Evolutionary conservation across 2,888 invertebrate genomes (phyloP).

Genomic region (Spicauda simplicius): DNA sequence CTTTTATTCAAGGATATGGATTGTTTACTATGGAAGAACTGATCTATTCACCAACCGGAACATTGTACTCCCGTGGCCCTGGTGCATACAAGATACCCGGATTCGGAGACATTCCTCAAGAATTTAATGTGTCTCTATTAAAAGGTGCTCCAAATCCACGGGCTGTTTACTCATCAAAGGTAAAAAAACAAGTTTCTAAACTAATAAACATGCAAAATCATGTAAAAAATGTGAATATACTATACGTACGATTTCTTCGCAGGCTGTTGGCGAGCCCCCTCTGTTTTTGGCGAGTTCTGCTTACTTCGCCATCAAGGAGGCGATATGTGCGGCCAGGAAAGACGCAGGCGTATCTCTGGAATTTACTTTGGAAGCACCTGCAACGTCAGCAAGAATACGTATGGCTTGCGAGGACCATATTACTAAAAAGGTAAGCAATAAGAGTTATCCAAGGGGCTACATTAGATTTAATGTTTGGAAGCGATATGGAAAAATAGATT

Average conservation of each 20-base stretch:
- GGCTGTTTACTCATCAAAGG: conserved; percentile 98
- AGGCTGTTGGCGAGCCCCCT: conserved; percentile 98
- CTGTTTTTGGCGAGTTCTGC: conserved; percentile 94
- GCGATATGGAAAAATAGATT: background rate
- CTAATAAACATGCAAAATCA: background rate
- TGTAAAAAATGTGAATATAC: background rate
- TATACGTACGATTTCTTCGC: conserved; percentile 46
- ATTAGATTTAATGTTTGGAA: too few species aligned
- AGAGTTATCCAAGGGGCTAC: too few species aligned
- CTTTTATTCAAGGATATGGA: conserved; percentile 97
- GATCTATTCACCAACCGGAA: conserved; percentile 93
- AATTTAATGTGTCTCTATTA: conserved; percentile 96
- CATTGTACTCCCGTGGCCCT: conserved; percentile 93
- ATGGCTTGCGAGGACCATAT: conserved; percentile 95
- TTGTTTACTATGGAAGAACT: conserved; percentile 96
- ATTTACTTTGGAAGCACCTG: conserved; percentile 92
- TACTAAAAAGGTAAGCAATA: conserved; percentile 87
- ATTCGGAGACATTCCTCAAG: conserved; percentile 95
- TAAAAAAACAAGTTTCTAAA: conserved; percentile 56
- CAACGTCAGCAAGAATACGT: conserved; percentile 94
- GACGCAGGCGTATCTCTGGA: conserved; percentile 86
- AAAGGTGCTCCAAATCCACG: conserved; percentile 95
- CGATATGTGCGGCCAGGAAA: conserved; percentile 90
- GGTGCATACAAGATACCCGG: conserved; percentile 98
- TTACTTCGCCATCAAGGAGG: conserved; percentile 96